Base-by-base conservation (phyloP, 2,888 invertebrate species). In the Platypus cylindrus region DNA sequence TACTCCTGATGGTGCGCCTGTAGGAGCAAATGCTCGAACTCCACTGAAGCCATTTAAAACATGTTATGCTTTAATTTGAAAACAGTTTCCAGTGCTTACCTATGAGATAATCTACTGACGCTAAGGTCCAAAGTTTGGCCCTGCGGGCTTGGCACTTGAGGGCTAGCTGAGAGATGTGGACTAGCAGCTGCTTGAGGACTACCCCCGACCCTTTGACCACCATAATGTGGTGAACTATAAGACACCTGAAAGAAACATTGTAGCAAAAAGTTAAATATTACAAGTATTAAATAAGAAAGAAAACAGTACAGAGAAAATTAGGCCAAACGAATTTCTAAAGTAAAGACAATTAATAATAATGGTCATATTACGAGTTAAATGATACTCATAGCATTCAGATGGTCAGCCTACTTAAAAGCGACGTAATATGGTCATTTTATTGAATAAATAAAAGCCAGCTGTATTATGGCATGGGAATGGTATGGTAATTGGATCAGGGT, bases 121-220 rank as follows among this genome's bases (percentile, higher is more conserved):
- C 85, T 85, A 61, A 86, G 75, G 68, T 87, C 86, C 62, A 86
- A 71, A 52, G 86, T 86, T 63, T 87, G 86, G 52, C 86, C 86
- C 67, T 86, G 86, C 44, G 86, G 86, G 68, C 85, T 86, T 56
- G 86, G 85, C 65, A 85, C 85, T 70, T 85, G 84, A 46, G 85
- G 85, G 66, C 85, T 85, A 56, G 84, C 79, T 48, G 83, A 77
- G 50, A 79, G 73, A 58, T 78, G 78, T 45, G 86, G 86, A 64
- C 84, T 85, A 46, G 84, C 79, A 48, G 84, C 84, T 40, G 84
- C 83, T 62, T 81, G 84, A 47, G 85, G 85, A 62, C 83, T 83
- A 51, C 81, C 80, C 45, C 77, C 73, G 38, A 76, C 75, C 45
- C 78, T 71, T 56, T 75, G 74, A 49, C 73, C 75, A 46, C 75